phyloP scores from a whole-genome alignment of 2,113 vertebrate genomes.

The Tupaia tana region DNA sequence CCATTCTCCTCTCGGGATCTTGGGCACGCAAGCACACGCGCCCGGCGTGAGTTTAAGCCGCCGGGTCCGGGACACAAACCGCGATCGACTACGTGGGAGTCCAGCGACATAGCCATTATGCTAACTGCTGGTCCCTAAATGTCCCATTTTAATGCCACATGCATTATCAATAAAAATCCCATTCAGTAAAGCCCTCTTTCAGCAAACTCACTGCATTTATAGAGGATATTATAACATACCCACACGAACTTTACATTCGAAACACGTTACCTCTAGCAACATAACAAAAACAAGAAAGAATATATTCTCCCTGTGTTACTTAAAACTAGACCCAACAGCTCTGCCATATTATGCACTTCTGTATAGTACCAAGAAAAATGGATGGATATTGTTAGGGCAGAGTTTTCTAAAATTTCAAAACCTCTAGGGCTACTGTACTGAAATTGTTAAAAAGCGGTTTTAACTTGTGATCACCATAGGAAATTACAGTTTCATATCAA shows the following conservation, averaged over 20 bases:
- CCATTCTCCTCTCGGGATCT: no score
- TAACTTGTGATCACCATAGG: constrained; percentile 42
- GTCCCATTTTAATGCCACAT: constrained; percentile 25
- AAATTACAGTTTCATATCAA: constrained; percentile 44
- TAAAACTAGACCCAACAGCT: constrained; percentile 16
- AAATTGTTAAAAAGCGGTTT: constrained; percentile 55
- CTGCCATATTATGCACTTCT: background rate
- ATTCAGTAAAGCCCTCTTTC: background rate
- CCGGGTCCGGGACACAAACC: no score
- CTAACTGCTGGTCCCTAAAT: no score
- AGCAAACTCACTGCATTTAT: constrained; percentile 26
- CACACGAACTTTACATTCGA: constrained; percentile 9
- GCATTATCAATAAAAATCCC: constrained; percentile 28
- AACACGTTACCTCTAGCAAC: background rate
- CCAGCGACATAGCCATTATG: no score
- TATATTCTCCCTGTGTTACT: background rate
- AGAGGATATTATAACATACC: background rate
- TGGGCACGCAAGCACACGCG: no score
- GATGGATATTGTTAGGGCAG: background rate
- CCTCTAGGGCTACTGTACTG: background rate
- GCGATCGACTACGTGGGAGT: no score
- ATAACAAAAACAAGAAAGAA: constrained; percentile 34
- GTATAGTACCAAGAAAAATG: background rate
- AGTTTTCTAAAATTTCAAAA: constrained; percentile 47
- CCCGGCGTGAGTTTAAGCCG: no score